These are phyloP conservation scores for Nycticorax nycticorax DNA, from an alignment of 2,113 vertebrate genomes.

Conservation along the genomic window DNA sequence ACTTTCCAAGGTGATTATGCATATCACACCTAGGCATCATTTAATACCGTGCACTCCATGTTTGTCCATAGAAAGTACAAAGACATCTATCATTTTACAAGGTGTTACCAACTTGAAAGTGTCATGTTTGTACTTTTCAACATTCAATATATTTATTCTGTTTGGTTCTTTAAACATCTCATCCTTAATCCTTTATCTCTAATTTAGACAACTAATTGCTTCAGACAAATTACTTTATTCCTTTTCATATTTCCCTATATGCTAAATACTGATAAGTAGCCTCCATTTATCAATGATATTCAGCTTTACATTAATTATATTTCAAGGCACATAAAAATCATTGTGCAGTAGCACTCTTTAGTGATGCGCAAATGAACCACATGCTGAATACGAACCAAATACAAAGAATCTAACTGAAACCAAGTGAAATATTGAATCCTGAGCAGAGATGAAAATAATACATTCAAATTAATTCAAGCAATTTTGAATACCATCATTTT, in stretches of 20 bases:
- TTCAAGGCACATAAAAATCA: neutral
- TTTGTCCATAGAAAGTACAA: neutral
- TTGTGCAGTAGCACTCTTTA: conserved; percentile 2
- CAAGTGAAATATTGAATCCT: conserved; percentile 6
- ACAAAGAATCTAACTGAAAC: conserved; percentile 1
- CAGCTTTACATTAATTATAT: conserved; percentile 56
- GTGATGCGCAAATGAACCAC: neutral
- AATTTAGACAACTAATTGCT: conserved; percentile 64
- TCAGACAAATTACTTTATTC: conserved; percentile 51
- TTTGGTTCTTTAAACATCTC: conserved; percentile 34
- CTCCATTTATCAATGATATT: conserved; percentile 64
- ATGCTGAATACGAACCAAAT: neutral
- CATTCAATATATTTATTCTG: conserved; percentile 9
- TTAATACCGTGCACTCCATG: neutral
- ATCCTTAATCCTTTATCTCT: conserved; percentile 58
- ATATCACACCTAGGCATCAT: neutral
- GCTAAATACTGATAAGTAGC: conserved; percentile 59
- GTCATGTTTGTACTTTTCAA: conserved; percentile 21
- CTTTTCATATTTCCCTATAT: conserved; percentile 55
- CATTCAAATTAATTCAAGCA: conserved; percentile 42
- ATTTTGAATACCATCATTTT: conserved; percentile 20
- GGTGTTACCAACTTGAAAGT: neutral
- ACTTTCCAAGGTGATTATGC: neutral
- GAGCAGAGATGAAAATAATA: conserved; percentile 1
- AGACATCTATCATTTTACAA: neutral